Base-by-base conservation (phyloP, 2,113 vertebrate genomes). In the Camelus bactrianus region DNA sequence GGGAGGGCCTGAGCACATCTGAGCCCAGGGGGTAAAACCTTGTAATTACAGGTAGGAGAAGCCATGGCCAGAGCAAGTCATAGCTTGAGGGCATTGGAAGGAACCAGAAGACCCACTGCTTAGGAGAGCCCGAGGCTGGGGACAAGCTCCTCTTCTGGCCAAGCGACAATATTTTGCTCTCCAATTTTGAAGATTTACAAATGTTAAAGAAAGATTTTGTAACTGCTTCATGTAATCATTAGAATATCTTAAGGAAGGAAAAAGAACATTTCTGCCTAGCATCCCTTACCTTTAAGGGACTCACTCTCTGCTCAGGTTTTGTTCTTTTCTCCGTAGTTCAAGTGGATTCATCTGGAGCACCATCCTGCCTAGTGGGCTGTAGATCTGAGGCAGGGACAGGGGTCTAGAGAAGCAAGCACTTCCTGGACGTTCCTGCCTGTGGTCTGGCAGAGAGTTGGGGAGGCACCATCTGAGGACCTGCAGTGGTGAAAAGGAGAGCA, bases 181-280 rank as follows among this genome's bases (percentile, higher is more conserved):
- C 52, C 12, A n/a, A 48, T 80, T 90, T 65, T 87, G 32, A 96
- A 50, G 24, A 62, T 91, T 86, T 85, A 52, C 10, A 69, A 91
- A 84, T 35, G 22, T 38, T 81, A 86, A 85, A n/a, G 72, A 85
- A 72, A 56, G 91, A 38, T 32, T 60, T 22, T 70, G 0, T 80
- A 62, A 64, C 81, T 86, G 56, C 30, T 52, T 80, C 72, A 69
- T 35, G 20, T 52, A 35, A 56, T 73, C 26, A 52, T 77, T 60
- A 65, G 64, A 70, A 12, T 89, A 58, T 46, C 60, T 83, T 65
- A 87, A 82, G 10, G 52, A 90, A 58, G 8, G 52, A 79, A 82
- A 80, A 84, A 60, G 6, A 26, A 24, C 12, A 77, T 7, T 8
- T 86, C 35, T 96, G 64, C 3, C 12, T 62, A 52, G 6, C 32